These are phyloP conservation scores for Riparia riparia DNA, from an alignment of 2,113 vertebrate genomes.

Conservation along the genomic window DNA sequence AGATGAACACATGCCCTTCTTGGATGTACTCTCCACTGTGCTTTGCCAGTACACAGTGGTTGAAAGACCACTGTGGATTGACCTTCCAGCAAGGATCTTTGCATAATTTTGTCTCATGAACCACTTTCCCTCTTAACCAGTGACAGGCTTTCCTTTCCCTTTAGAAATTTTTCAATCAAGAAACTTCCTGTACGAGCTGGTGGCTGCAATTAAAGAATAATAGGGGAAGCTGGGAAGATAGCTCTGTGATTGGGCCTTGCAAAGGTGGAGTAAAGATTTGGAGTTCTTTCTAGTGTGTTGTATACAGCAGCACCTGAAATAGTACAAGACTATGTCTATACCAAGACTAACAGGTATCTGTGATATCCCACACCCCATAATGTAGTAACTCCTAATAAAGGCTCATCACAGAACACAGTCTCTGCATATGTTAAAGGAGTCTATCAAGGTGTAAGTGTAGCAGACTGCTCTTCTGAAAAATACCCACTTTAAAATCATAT, in stretches of 20 bases:
- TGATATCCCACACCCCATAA: background rate
- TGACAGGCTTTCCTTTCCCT: background rate
- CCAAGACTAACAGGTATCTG: background rate
- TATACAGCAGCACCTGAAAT: background rate
- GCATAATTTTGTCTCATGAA: background rate
- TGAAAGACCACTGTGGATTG: background rate
- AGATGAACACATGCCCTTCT: background rate
- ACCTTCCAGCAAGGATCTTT: background rate
- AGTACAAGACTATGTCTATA: background rate
- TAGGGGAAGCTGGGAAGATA: background rate
- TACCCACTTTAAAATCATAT: background rate
- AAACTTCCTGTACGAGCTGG: background rate
- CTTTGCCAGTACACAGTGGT: background rate
- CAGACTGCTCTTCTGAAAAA: background rate
- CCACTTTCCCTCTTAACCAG: background rate
- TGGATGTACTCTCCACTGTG: background rate
- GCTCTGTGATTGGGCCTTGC: background rate
- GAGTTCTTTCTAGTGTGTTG: background rate
- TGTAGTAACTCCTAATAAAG: background rate
- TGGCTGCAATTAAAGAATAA: background rate
- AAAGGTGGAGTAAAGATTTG: background rate
- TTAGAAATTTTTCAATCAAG: slow-evolving; percentile 5
- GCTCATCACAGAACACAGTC: background rate
- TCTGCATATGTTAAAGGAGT: background rate
- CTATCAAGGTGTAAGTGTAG: background rate